Evolutionary conservation across 2,888 invertebrate species (phyloP).

Genomic region (Gasteruption jaculator): DNA sequence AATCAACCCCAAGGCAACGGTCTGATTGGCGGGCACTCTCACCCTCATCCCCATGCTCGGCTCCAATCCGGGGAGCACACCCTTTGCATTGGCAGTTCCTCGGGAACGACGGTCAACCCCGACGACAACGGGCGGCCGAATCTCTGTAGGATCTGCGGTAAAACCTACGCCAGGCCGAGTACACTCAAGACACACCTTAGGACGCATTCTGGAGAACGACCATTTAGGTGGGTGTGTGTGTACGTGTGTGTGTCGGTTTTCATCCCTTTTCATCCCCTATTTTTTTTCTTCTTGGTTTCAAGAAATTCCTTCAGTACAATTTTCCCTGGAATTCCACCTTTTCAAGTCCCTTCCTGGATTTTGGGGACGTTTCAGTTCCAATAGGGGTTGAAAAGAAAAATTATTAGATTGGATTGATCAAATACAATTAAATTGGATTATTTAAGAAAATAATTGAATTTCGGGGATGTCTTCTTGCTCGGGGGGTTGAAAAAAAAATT

Average conservation of each 20-base stretch:
- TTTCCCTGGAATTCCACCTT: no score
- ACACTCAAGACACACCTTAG: conserved; percentile 95
- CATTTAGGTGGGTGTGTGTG: conserved; percentile 65
- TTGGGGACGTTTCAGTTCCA: not conserved
- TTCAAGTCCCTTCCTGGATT: not conserved
- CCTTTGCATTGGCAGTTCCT: conserved; percentile 52
- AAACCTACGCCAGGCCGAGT: conserved; percentile 93
- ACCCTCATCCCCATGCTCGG: conserved; percentile 41
- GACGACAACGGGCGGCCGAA: conserved; percentile 84
- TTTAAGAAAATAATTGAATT: no score
- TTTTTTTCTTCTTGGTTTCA: no score
- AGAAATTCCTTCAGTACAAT: no score
- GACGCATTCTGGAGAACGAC: conserved; percentile 94
- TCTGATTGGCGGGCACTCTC: conserved; percentile 44
- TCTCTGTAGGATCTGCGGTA: conserved; percentile 91
- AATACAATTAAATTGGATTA: no score
- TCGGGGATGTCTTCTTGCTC: no score
- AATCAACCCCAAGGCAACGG: conserved; percentile 47
- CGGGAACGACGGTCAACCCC: conserved; percentile 56
- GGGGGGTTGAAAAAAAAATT: no score
- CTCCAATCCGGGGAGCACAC: conserved; percentile 49
- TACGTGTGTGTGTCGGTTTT: no score
- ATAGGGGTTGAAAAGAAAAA: no score
- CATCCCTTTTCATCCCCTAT: no score
- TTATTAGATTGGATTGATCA: no score